Evolutionary conservation across 1,140 invertebrate genomes (phyloP), one percentile per base, ranked within the genome.

Genomic region (Panonychus citri): DNA sequence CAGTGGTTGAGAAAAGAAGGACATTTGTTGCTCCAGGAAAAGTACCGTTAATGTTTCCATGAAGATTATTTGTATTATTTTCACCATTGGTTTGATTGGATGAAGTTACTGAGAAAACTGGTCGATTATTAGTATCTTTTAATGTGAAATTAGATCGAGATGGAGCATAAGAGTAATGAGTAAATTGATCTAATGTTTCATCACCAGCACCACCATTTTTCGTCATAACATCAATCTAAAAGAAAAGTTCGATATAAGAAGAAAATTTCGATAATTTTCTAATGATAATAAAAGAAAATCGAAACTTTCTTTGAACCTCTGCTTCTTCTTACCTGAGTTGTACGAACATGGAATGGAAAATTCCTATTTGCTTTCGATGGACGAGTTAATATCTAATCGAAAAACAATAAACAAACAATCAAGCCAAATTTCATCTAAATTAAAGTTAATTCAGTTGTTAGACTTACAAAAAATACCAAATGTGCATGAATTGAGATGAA

Each of bases 321-420:
- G 24, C 8, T 26, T 28, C 3, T 17, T 17, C 49, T 51, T 60
- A 75, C 71, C 69, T 88, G 85, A 10, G 82, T 80, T 0, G 84
- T 87, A 50, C 80, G 67, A 1, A 88, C 81, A 64, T 88, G 84
- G 66, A 82, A 89, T 0, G 85, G 85, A 64, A 88, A 87, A 63
- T 85, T 85, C 62, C 79, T 80, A 62, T 87, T 87, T 1, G 82
- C 81, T 50, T 79, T 77, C 12, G 80, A 78, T 24, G 85, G 85
- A 60, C 82, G 69, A 0, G 84, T 85, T 57, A 88, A 65, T 25
- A 82, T 69, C 81, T 86, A 67, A 25, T 74, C 73, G 58, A 61
- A 40, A 57, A 60, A 63, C 27, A 58, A 27, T 43, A 42, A 17
- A 7, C 39, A n/a, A 7, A 42, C 26, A 40, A 52, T 37, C n/a